Evolutionary conservation across 2,888 invertebrate genomes (phyloP), one percentile per base, ranked within the genome.

Genomic region (Rhaphigaster nebulosa): DNA sequence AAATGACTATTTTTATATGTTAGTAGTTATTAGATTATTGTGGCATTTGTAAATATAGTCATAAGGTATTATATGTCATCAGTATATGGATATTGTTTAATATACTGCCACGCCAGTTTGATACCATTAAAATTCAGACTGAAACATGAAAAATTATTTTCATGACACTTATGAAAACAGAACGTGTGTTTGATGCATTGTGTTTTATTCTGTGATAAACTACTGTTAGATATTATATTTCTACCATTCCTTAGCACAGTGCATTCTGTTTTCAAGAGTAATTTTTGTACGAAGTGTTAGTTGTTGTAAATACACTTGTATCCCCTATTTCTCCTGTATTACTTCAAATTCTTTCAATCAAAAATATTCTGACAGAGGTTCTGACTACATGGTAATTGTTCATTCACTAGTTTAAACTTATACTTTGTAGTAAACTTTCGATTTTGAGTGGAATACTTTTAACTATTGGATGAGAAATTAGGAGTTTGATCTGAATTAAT

Each of bases 141-240:
- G 84, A 84, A 84, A 84, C 34, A 41, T 45, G 84, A 50, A 84
- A n/a, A 12, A 26, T 84, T 76, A 38, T 76, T 70, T 76, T 76
- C 38, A 76, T 76, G 70, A 8, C 18, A 38, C 34, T 76, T 76
- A 45, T 84, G 84, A 84, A 84, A 84, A 84, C 84, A 84, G 84
- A 45, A 50, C 15, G 1, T 84, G 84, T 84, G n/a, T 84, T 84
- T 84, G 70, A 8, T 76, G 84, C 84, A 84, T 84, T 84, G 84
- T 84, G 84, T 84, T 41, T 84, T 84, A 84, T 84, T 84, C 84
- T 84, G 84, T 84, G 84, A 84, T 84, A 84, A 84, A 84, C 13
- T 84, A 84, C 84, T 84, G 84, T 84, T 84, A 84, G 84, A 45
- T 84, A 50, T 70, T 84, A 45, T 84, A 84, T 45, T n/a, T 45